phyloP scores from a whole-genome alignment of 2,797 vertebrate genomes.

The Glyptemys insculpta region DNA sequence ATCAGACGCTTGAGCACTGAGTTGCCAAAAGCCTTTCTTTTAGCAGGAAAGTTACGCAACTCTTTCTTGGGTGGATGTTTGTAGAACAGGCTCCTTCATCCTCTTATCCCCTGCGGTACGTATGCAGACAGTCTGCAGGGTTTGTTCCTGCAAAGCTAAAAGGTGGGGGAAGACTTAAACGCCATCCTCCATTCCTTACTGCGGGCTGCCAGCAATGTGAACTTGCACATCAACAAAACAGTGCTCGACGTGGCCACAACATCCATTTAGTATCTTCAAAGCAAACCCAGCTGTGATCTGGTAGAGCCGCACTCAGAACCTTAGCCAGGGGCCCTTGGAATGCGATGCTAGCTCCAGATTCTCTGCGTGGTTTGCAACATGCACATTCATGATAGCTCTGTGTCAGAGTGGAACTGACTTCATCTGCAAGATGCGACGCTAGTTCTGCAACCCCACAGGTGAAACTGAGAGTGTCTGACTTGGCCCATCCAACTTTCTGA shows the following conservation, averaged over 20 bases:
- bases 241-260: not conserved
- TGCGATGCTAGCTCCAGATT: not conserved
- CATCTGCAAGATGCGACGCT: not conserved
- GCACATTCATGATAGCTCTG: too few species aligned
- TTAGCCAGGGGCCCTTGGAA: not conserved
- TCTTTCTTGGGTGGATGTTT: not conserved
- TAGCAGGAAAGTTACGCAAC: not conserved
- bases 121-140: not conserved
- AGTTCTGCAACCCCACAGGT: not conserved
- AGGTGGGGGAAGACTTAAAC: not conserved
- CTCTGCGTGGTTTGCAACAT: not conserved
- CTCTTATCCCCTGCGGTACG: not conserved
- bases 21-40: not conserved
- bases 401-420: not conserved
- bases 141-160: not conserved
- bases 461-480: not conserved
- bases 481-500: not conserved
- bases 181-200: not conserved
- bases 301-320: not conserved
- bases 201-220: not conserved
- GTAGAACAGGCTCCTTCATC: not conserved
- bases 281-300: not conserved
- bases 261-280: not conserved
- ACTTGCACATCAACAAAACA: not conserved
- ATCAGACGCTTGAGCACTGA: not conserved